Conservation (phyloP, 2,113 vertebrate species). For the Syngnathus typhle region DNA sequence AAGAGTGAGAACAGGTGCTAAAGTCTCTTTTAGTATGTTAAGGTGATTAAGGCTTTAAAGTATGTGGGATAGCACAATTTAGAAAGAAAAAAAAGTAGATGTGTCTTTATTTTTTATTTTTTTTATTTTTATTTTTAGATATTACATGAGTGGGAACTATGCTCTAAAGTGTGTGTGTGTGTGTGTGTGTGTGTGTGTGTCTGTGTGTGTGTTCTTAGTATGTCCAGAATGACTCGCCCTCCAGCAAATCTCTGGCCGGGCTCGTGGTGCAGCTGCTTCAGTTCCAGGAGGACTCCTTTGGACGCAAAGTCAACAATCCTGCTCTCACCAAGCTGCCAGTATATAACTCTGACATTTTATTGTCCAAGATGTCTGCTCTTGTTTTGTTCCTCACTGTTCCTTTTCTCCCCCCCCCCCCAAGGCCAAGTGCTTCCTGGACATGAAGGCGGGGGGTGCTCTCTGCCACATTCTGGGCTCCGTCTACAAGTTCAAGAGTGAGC, state of each 20-base stretch:
- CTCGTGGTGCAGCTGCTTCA: constrained; percentile 94
- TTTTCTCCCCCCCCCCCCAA: constrained; percentile 50
- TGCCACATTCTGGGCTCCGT: constrained; percentile 95
- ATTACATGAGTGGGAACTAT: background rate
- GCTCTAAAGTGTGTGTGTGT: background rate
- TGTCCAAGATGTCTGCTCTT: background rate
- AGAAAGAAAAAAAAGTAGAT: too few species aligned
- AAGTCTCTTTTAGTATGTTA: too few species aligned
- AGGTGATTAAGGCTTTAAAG: too few species aligned
- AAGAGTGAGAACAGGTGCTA: too few species aligned
- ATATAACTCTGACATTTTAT: background rate
- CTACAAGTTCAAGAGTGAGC: constrained; percentile 97
- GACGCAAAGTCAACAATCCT: constrained; percentile 93
- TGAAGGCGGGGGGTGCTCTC: constrained; percentile 91
- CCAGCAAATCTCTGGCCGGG: constrained; percentile 87
- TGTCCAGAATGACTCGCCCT: constrained; percentile 93
- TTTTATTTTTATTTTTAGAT: too few species aligned
- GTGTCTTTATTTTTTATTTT: too few species aligned
- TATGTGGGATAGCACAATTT: too few species aligned
- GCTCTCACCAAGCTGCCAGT: constrained; percentile 97
- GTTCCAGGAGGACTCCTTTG: constrained; percentile 97
- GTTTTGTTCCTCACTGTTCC: background rate
- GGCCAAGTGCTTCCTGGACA: constrained; percentile 98
- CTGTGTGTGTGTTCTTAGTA: constrained; percentile 69
- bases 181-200: too few species aligned